Conservation (phyloP, 2,888 invertebrate genomes). For the Mimumesa dahlbomi region DNA sequence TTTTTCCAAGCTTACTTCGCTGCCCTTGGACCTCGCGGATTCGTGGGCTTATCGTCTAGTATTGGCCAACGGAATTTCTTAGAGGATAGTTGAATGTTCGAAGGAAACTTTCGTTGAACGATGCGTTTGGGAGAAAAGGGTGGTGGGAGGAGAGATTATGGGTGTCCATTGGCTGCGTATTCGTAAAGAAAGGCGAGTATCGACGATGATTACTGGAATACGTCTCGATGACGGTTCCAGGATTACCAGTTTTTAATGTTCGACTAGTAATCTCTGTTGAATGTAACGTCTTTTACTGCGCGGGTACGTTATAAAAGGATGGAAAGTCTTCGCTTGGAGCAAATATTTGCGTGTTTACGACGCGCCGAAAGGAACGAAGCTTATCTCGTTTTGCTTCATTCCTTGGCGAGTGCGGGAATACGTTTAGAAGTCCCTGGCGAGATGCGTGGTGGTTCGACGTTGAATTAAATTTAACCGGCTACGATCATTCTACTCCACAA, state of each 20-base stretch:
- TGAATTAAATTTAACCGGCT: neutral
- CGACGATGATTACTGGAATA: conserved; percentile 16
- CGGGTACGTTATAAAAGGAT: conserved; percentile 4
- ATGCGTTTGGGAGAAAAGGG: too few relatives aligned
- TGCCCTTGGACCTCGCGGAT: too few relatives aligned
- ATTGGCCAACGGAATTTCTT: too few relatives aligned
- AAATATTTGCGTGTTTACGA: conserved; percentile 14
- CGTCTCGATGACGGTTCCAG: neutral
- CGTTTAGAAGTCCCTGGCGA: too few relatives aligned
- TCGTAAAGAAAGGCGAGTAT: conserved; percentile 24
- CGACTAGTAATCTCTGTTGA: conserved; percentile 8
- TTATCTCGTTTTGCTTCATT: neutral
- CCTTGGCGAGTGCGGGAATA: too few relatives aligned
- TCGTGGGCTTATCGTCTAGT: too few relatives aligned
- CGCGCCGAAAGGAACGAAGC: conserved; percentile 4
- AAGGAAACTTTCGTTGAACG: neutral
- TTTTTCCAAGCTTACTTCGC: too few relatives aligned
- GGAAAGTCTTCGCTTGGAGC: neutral
- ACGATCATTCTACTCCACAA: too few relatives aligned
- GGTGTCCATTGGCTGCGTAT: neutral
- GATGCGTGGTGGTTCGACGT: too few relatives aligned
- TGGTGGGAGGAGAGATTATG: conserved; percentile 15
- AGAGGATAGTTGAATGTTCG: too few relatives aligned
- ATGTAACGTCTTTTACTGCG: neutral
- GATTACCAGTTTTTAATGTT: conserved; percentile 27